Base-by-base conservation (phyloP, 2,797 vertebrate species). In the Pterois miles region DNA sequence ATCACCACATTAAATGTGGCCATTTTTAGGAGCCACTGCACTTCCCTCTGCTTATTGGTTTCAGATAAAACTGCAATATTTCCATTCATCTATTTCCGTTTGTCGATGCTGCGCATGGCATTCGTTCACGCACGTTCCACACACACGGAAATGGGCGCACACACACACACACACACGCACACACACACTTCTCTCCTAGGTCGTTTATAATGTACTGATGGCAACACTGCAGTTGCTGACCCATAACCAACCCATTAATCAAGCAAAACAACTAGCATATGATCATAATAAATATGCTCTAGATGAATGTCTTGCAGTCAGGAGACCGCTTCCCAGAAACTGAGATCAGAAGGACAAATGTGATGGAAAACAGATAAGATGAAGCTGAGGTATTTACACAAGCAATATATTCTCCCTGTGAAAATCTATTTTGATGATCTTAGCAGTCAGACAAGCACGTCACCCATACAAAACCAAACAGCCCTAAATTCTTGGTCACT, bases 11-110 rank as follows among this genome's bases (percentile, higher is more conserved):
- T 92, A 92, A 89, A 90, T 62, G 64, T 60, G 75, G 76, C 67
- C 82, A 71, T 89, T 91, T 90, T 85, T 75, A 78, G 79, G 65
- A 1, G 34, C 79, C 79, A 14, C 65, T 76, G 59, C 79, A 67
- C 83, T 89, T 92, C 89, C 90, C 86, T 73, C 66, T 87, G 74
- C 72, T 92, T 94, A 93, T 93, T 93, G 91, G 86, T 93, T 93
- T 93, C 87, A 90, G 92, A 92, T 94, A 93, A 92, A 93, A 78
- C 76, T 70, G 85, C 83, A 89, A 93, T 91, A 93, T 93, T 93
- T 93, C 88, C 86, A 89, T 91, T 90, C 52, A 70, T 91, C 85
- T 85, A 88, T 88, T 94, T 92, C 88, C 82, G 80, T 79, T 80
- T 27, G 67, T 87, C 60, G 68, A 89, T 86, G 80, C 4, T 33